Conservation (phyloP, 2,888 invertebrate species). For the Sialis lutaria region DNA sequence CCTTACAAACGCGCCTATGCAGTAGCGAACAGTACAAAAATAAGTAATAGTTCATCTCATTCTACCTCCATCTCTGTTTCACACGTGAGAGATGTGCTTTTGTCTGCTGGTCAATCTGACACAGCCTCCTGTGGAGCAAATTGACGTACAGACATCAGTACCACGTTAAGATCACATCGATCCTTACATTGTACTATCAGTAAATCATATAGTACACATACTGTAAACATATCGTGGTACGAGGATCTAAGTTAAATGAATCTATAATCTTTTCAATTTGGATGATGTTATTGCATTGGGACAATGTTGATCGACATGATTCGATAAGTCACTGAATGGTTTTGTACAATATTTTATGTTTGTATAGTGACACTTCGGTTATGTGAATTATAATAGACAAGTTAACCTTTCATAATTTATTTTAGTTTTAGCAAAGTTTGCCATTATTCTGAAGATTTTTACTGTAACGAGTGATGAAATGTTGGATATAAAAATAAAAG, state of each 20-base stretch:
- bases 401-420: too few relatives aligned
- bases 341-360: not conserved
- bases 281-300: constrained; percentile 28
- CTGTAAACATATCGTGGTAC: constrained; percentile 20
- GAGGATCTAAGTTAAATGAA: constrained; percentile 23
- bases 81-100: too few relatives aligned
- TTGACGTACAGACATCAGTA: constrained; percentile 5
- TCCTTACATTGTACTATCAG: not conserved
- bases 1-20: too few relatives aligned
- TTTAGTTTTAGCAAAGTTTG: too few relatives aligned
- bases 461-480: too few relatives aligned
- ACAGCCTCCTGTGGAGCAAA: constrained; percentile 3
- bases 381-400: too few relatives aligned
- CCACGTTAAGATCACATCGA: constrained; percentile 6
- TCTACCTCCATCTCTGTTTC: too few relatives aligned
- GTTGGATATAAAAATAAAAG: too few relatives aligned
- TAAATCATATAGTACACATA: constrained; percentile 10
- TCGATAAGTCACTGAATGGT: constrained; percentile 1
- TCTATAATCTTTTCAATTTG: constrained; percentile 31
- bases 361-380: too few relatives aligned
- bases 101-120: not conserved
- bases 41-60: too few relatives aligned
- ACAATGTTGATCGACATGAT: constrained; percentile 27
- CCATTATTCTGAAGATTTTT: too few relatives aligned
- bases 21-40: too few relatives aligned